These are phyloP conservation scores for Drosophila limbata DNA, from an alignment of 2,888 invertebrate species.

Conservation along the genomic window DNA sequence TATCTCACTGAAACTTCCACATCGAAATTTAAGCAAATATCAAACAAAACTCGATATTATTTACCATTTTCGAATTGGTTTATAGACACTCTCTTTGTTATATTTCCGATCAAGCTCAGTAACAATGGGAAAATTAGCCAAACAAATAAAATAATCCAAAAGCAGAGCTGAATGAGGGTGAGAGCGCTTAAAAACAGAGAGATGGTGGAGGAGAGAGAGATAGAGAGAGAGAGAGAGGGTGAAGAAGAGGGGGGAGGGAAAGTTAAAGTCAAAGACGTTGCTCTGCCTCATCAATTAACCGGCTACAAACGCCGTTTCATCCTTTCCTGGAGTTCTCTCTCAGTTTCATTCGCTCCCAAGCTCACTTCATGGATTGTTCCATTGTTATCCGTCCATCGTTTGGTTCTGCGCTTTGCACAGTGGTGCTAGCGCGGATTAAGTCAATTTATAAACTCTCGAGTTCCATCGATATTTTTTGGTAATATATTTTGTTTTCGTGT, in stretches of 20 bases:
- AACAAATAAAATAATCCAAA: constrained; percentile 13
- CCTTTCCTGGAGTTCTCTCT: constrained; percentile 34
- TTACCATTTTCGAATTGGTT: background rate
- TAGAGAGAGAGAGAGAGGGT: background rate
- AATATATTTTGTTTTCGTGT: no score
- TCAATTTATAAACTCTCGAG: background rate
- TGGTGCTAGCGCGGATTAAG: background rate
- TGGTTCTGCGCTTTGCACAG: background rate
- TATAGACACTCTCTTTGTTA: background rate
- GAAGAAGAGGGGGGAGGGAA: background rate
- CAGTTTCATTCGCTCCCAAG: background rate
- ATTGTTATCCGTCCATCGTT: constrained; percentile 5
- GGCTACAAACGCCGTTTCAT: constrained; percentile 33
- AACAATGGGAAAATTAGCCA: constrained; percentile 1
- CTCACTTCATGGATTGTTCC: constrained; percentile 3
- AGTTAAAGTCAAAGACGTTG: constrained; percentile 48
- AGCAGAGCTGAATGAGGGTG: background rate
- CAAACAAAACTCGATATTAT: no score
- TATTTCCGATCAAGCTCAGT: background rate
- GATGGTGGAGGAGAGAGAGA: background rate
- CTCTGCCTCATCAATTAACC: constrained; percentile 68
- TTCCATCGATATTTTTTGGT: background rate
- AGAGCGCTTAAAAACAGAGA: background rate
- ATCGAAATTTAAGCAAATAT: no score
- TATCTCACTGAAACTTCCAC: no score